Evolutionary conservation across 2,113 vertebrate genomes (phyloP), one percentile per base, ranked within the genome.

Genomic region (Vidua chalybeata): DNA sequence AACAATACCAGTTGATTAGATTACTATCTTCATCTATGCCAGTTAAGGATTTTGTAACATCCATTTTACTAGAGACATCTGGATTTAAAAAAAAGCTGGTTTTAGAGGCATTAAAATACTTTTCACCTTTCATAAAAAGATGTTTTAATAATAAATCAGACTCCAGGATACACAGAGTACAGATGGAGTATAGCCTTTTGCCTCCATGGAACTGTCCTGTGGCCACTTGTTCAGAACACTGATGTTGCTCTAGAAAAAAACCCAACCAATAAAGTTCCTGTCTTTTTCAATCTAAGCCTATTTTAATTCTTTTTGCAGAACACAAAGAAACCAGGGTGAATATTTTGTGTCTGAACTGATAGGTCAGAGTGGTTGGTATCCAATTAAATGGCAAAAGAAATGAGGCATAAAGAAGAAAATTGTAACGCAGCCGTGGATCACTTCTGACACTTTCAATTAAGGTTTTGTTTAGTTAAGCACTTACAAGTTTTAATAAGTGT

Each of bases 401-500:
- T 17, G 41, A 95, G 92, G 95, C 89, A 84, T 69, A 82, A 96
- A 98, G 87, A 89, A 92, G 86, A 93, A 96, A 97, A 97, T 41
- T 88, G 91, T 74, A 97, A 89, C 74, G 63, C 90, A 95, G 93
- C 62, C 10, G 46, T 92, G 79, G 93, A 96, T 96, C 96, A 95
- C 83, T 93, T 96, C 86, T 97, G 96, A 96, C 96, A 96, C 79
- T 91, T 97, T 90, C 81, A 93, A 96, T 97, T 97, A 97, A 58
- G 33, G 62, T 95, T 97, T 94, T 97, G 94, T 97, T 98, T 96
- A 96, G 93, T 96, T 96, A 97, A 96, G 92, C 62, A 92, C 73
- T 94, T 97, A 69, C 27, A 91, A 83, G 79, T 95, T 94, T 92
- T 95, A 97, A 97, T 96, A 72, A 97, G 92, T 3, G 51, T 64